These are phyloP conservation scores for Lottia scabra DNA, from an alignment of 2,888 invertebrate species.

Conservation along the genomic window DNA sequence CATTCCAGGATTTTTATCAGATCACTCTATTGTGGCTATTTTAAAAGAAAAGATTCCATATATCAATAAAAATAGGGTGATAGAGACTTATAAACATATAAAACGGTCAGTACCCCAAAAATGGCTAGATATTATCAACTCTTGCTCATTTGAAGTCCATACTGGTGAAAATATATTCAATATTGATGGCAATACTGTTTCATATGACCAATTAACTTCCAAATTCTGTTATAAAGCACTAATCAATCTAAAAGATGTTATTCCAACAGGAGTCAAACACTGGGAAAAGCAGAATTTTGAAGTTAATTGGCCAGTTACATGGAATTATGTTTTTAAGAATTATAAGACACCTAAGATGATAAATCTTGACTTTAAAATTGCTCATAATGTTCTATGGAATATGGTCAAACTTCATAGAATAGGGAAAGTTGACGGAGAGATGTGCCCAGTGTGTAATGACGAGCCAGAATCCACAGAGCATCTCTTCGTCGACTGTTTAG, in stretches of 20 bases:
- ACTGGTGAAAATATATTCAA: neutral
- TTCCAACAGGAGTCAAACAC: neutral
- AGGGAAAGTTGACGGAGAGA: neutral
- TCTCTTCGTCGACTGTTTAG: too few species aligned
- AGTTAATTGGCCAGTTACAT: neutral
- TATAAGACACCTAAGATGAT: too few species aligned
- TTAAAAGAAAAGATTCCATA: neutral
- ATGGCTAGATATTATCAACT: neutral
- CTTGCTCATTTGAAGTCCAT: neutral
- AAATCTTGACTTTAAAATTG: neutral
- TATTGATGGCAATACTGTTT: neutral
- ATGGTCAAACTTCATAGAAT: neutral
- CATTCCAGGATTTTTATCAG: neutral
- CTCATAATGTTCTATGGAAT: neutral
- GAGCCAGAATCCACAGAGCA: too few species aligned
- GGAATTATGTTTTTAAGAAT: neutral
- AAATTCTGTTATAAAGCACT: neutral
- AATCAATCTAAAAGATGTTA: neutral
- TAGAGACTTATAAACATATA: neutral
- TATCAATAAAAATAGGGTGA: neutral
- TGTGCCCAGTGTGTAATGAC: too few species aligned
- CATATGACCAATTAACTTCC: neutral
- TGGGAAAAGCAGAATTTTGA: neutral
- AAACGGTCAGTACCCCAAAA: neutral
- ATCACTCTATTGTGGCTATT: neutral